phyloP scores from a whole-genome alignment of 2,113 vertebrate species.

The Pyxicephalus adspersus region DNA sequence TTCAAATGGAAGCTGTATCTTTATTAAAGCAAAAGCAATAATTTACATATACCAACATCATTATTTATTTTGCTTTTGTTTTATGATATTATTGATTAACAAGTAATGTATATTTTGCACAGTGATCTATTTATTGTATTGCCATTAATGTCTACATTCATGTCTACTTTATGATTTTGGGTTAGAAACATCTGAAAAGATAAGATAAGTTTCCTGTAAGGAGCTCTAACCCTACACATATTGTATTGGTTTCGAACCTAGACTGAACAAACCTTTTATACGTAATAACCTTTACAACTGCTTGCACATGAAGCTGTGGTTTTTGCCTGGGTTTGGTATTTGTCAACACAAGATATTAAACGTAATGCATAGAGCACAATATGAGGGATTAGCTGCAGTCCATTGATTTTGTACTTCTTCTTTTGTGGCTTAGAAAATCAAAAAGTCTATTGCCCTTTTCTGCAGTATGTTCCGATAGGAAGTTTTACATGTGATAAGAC shows the following conservation, averaged over 20 bases:
- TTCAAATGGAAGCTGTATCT: no score
- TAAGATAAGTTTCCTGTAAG: background rate
- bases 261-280: background rate
- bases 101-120: no score
- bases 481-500: slow-evolving; percentile 21
- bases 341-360: no score
- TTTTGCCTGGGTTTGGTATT: background rate
- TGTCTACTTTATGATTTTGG: no score
- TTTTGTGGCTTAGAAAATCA: background rate
- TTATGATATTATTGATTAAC: no score
- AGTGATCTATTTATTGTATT: background rate
- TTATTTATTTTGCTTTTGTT: no score
- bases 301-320: background rate
- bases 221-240: background rate
- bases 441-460: background rate
- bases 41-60: no score
- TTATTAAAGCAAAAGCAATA: no score
- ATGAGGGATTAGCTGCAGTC: background rate
- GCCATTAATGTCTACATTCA: background rate
- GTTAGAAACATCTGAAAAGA: no score
- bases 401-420: no score
- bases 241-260: background rate
- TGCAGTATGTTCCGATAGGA: background rate
- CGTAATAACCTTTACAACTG: background rate
- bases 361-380: background rate